A percentile compares a stretch with the other conserved stretches of the same genome.
Evolutionary conservation across 2,888 invertebrate genomes (phyloP).

Genomic region (Seira musarum): DNA sequence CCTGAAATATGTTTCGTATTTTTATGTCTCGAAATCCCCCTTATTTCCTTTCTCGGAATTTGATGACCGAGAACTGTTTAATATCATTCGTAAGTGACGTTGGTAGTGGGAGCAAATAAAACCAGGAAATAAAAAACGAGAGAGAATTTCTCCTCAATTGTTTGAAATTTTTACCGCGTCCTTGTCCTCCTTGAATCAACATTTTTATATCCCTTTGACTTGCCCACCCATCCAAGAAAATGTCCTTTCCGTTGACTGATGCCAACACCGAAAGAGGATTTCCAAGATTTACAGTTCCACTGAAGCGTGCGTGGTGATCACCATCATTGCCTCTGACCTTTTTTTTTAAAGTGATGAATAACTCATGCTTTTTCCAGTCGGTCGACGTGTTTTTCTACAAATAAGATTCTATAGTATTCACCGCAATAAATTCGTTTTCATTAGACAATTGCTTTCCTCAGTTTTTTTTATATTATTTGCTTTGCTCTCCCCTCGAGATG

Average conservation of each 20-base stretch:
- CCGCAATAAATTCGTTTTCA: neutral
- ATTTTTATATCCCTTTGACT: no score
- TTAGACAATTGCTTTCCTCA: neutral
- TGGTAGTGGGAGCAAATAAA: no score
- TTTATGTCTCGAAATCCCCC: no score
- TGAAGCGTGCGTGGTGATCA: neutral
- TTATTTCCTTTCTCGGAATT: no score
- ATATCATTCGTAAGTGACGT: no score
- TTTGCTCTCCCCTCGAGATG: neutral
- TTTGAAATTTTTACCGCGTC: slow-evolving; percentile 21
- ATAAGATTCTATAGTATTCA: no score
- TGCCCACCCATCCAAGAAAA: neutral
- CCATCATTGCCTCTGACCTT: neutral
- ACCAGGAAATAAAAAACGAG: neutral
- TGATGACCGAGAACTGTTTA: no score
- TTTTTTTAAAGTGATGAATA: neutral
- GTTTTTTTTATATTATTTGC: neutral
- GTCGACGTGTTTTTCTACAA: no score
- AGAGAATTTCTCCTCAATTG: neutral
- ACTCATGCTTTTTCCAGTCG: neutral
- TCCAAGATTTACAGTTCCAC: neutral
- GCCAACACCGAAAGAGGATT: neutral
- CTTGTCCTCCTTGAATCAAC: slow-evolving; percentile 14
- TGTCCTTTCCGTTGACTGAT: neutral
- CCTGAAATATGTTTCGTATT: no score